These are phyloP conservation scores for Alsophila aescularia DNA, from an alignment of 2,888 invertebrate species.

Conservation along the genomic window DNA sequence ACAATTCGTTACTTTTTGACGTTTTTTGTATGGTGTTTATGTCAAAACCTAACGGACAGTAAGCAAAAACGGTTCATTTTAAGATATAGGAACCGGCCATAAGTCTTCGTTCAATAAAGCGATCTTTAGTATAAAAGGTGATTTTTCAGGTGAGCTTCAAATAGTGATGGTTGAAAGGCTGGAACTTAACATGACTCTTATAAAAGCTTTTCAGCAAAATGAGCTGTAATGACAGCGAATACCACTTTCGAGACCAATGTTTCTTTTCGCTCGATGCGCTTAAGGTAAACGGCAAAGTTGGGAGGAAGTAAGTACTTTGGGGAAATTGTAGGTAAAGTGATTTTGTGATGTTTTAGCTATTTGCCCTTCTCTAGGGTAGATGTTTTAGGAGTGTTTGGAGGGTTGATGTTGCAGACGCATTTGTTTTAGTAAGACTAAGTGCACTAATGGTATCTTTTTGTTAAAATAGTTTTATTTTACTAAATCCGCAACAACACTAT, in stretches of 20 bases:
- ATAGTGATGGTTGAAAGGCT: conserved; percentile 65
- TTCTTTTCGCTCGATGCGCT: conserved; percentile 62
- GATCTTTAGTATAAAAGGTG: conserved; percentile 40
- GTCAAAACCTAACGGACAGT: too few relatives aligned
- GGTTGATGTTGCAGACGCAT: background rate
- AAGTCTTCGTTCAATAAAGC: conserved; percentile 20
- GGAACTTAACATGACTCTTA: conserved; percentile 52
- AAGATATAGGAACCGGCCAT: background rate
- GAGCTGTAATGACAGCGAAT: conserved; percentile 70
- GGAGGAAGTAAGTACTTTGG: conserved; percentile 30
- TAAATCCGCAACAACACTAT: too few relatives aligned
- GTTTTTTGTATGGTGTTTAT: too few relatives aligned
- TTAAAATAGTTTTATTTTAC: too few relatives aligned
- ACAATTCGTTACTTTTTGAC: too few relatives aligned
- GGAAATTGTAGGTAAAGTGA: conserved; percentile 37
- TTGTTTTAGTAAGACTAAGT: conserved; percentile 4
- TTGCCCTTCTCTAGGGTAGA: conserved; percentile 19
- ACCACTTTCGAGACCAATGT: conserved; percentile 66
- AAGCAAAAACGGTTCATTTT: background rate
- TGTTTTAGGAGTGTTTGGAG: conserved; percentile 17
- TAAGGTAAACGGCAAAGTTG: conserved; percentile 44
- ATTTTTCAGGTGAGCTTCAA: conserved; percentile 56
- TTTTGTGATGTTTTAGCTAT: conserved; percentile 32
- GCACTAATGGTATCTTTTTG: background rate
- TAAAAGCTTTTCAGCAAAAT: conserved; percentile 68